phyloP scores from a whole-genome alignment of 2,113 vertebrate genomes.

The Spea bombifrons region DNA sequence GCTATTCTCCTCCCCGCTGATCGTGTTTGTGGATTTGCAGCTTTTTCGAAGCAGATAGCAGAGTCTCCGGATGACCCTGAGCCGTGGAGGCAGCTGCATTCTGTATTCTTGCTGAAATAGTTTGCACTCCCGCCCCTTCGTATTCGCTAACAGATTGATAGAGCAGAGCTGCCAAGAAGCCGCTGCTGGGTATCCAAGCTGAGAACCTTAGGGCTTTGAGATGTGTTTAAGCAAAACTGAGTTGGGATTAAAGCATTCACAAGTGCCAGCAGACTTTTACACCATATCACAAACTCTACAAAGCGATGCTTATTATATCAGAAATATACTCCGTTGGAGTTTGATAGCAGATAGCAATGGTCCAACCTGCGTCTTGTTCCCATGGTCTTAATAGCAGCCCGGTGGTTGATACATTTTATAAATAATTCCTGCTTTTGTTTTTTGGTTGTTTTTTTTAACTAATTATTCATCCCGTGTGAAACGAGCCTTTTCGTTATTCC shows the following conservation, averaged over 20 bases:
- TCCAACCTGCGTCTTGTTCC: too few relatives aligned
- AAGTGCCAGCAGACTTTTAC: conserved; percentile 6
- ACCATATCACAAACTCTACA: background rate
- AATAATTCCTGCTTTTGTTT: too few relatives aligned
- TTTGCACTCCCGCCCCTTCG: conserved; percentile 6
- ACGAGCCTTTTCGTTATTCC: too few relatives aligned
- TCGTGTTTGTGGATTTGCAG: conserved; percentile 11
- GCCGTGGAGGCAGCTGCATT: conserved; percentile 28
- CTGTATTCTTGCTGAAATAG: conserved; percentile 25
- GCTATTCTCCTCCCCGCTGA: conserved; percentile 20
- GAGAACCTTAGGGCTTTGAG: conserved; percentile 27
- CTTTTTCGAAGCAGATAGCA: conserved; percentile 4
- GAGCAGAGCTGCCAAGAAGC: conserved; percentile 20
- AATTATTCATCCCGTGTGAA: too few relatives aligned
- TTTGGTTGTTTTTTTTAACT: too few relatives aligned
- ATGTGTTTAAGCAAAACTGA: conserved; percentile 22
- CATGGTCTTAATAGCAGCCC: too few relatives aligned
- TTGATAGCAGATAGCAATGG: too few relatives aligned
- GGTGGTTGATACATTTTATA: too few relatives aligned
- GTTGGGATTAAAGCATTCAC: conserved; percentile 3
- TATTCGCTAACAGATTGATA: conserved; percentile 7
- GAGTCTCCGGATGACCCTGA: conserved; percentile 21
- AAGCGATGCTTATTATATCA: too few relatives aligned
- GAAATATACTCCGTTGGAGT: too few relatives aligned
- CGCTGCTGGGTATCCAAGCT: conserved; percentile 2